Base-by-base conservation (phyloP, 2,888 invertebrate species). In the Drosophila antonietae region DNA sequence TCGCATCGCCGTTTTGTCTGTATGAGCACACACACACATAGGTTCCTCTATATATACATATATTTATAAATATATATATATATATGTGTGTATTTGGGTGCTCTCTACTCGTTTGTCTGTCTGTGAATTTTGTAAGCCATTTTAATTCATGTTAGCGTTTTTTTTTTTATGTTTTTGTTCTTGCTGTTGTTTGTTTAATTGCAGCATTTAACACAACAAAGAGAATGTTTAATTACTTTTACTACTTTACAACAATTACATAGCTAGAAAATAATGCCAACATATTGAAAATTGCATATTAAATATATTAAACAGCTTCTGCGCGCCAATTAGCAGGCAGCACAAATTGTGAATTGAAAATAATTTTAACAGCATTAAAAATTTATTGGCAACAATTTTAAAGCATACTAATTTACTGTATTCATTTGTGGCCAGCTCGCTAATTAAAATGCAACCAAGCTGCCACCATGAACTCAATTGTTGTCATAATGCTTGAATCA, bases 61-160 rank as follows among this genome's bases (percentile, higher is more conserved):
- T 6, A 44, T 41, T n/a, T 41, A 41, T 9, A 41, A 9, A 41
- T 41, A 6, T n/a, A 18, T 43, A 31, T 9, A 46, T 28, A 35
- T 44, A 20, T 44, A 2, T 37, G 23, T 33, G 51, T 31, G 28
- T 18, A 66, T 73, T 68, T 62, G 47, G 63, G 65, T 37, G 23
- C 52, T 43, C 35, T 28, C 52, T 46, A 52, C 65, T 58, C 53
- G 51, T 65, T 52, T 75, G 66, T 67, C 55, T 58, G 75, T 43
- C 57, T 71, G 72, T 46, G 68, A 61, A 66, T 72, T 81, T 68
- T 78, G 74, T 89, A 86, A 89, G 85, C 85, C 89, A 76, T 76
- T 87, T 87, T 88, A 87, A 87, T 88, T 83, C 90, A 75, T 70
- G 87, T 80, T 78, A 81, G 87, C 81, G 80, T 90, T 85, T 88